A percentile compares a stretch with the other conserved stretches of the same genome.
phyloP scores from a whole-genome alignment of 1,140 invertebrate genomes.

The Pseudomyrmex cubaensis region DNA sequence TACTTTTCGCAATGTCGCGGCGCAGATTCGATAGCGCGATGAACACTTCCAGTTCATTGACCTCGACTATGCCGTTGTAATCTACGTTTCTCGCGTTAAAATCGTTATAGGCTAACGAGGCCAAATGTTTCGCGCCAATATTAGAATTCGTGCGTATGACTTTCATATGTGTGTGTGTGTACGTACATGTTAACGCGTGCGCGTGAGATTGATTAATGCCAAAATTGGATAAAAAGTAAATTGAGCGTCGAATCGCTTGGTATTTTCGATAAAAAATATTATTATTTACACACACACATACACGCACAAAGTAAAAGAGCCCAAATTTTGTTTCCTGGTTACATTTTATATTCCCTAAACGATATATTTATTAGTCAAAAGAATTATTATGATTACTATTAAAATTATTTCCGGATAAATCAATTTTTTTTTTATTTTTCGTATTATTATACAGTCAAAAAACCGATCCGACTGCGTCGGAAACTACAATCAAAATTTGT shows the following conservation, averaged over 20 bases:
- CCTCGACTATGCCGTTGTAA: constrained; percentile 16
- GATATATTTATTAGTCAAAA: too few relatives aligned
- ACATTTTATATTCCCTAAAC: too few relatives aligned
- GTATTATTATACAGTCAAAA: too few relatives aligned
- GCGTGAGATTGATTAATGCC: neutral
- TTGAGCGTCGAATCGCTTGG: neutral
- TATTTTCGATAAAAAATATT: neutral
- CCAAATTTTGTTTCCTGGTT: too few relatives aligned
- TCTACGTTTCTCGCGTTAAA: constrained; percentile 35
- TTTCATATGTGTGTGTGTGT: neutral
- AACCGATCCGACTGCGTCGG: too few relatives aligned
- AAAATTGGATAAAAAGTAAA: constrained; percentile 43
- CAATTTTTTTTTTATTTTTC: too few relatives aligned
- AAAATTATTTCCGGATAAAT: too few relatives aligned
- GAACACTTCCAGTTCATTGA: constrained; percentile 55
- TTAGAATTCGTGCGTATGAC: neutral
- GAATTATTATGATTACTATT: too few relatives aligned
- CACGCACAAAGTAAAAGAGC: too few relatives aligned
- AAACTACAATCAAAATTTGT: too few relatives aligned
- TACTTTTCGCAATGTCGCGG: constrained; percentile 11
- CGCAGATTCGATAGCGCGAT: constrained; percentile 28
- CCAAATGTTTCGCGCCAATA: constrained; percentile 47
- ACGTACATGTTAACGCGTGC: too few relatives aligned
- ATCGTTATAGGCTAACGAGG: constrained; percentile 47
- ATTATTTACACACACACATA: too few relatives aligned